Evolutionary conservation across 2,888 invertebrate genomes (phyloP).

Genomic region (Unio pictorum): DNA sequence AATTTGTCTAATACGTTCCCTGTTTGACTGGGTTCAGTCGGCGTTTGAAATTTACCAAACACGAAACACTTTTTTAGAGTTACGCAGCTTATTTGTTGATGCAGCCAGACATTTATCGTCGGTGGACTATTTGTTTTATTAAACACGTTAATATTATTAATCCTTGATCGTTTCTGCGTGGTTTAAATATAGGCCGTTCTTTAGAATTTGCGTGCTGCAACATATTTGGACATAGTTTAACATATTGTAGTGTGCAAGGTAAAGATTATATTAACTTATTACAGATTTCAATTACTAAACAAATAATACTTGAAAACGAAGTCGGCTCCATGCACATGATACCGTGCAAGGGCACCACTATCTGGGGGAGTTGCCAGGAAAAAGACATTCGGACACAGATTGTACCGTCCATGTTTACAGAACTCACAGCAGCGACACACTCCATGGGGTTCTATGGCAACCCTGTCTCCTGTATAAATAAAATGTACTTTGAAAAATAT

Average conservation of each 20-base stretch:
- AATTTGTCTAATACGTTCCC: no score
- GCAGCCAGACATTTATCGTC: no score
- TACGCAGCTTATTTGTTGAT: no score
- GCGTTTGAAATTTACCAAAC: no score
- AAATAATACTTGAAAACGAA: constrained; percentile 55
- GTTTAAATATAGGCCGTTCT: no score
- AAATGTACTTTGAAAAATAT: no score
- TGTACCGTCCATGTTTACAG: constrained; percentile 61
- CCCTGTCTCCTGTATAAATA: constrained; percentile 56
- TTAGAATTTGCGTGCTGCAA: no score
- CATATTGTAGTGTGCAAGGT: not conserved
- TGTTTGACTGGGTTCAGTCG: no score
- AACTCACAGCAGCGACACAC: constrained; percentile 57
- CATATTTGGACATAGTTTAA: not conserved
- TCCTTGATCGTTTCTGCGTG: no score
- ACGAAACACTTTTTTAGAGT: no score
- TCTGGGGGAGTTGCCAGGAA: constrained; percentile 65
- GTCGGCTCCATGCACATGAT: constrained; percentile 61
- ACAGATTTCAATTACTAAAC: constrained; percentile 17
- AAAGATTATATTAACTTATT: not conserved
- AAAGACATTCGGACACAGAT: constrained; percentile 60
- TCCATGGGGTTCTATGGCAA: constrained; percentile 63
- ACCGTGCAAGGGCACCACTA: constrained; percentile 57
- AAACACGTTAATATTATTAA: no score
- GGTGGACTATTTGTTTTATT: no score